phyloP scores from a whole-genome alignment of 37 sponge, comb jelly and placozoan genomes.

The Amphimedon queenslandica region DNA sequence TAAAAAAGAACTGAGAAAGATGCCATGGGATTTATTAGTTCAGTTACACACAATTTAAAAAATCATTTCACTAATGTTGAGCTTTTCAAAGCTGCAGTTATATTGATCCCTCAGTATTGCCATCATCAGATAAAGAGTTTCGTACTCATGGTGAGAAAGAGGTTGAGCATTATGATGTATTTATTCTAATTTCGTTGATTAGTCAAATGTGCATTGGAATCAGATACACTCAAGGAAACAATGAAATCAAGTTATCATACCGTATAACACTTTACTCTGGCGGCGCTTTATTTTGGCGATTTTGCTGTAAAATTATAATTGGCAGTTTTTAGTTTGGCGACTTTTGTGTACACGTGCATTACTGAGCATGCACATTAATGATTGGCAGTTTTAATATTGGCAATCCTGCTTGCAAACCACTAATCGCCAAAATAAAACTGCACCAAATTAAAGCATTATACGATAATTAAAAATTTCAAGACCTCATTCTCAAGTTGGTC shows the following conservation, averaged over 20 bases:
- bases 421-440: no score
- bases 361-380: no score
- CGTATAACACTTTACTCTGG: no score
- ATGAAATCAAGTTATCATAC: background rate
- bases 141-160: slow-evolving; percentile 7
- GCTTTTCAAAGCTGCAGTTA: background rate
- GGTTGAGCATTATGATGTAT: background rate
- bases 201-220: slow-evolving; percentile 1
- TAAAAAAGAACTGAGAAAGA: slow-evolving; percentile 1
- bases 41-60: background rate
- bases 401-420: no score
- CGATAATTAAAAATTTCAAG: no score
- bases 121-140: background rate
- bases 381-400: no score
- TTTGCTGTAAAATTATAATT: no score
- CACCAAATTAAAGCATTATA: no score
- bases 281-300: no score
- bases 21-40: background rate
- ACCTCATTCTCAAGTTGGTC: slow-evolving; percentile 9
- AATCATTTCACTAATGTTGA: background rate
- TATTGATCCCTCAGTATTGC: background rate
- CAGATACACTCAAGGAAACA: slow-evolving; percentile 6
- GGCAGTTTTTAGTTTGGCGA: no score
- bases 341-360: no score
- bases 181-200: no score